These are phyloP conservation scores for Scophthalmus maximus DNA, from an alignment of 2,113 vertebrate genomes.

Conservation along the genomic window DNA sequence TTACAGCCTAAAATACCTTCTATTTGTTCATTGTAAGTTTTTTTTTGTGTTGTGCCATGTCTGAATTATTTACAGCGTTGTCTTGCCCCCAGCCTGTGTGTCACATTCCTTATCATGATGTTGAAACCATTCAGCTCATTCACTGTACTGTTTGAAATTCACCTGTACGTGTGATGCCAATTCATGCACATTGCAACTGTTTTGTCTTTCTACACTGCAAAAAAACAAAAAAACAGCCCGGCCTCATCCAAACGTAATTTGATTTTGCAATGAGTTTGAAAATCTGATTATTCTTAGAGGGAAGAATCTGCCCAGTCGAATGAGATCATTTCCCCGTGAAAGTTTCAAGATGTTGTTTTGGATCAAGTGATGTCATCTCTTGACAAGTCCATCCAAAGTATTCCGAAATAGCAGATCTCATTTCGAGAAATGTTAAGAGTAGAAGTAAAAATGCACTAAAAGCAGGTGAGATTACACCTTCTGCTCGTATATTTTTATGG, in stretches of 20 bases:
- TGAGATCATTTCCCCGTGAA: slow-evolving; percentile 63
- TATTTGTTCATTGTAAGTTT: slow-evolving; percentile 41
- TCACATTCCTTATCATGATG: slow-evolving; percentile 37
- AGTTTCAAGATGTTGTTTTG: slow-evolving; percentile 69
- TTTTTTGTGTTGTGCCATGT: slow-evolving; percentile 23
- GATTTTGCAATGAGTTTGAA: slow-evolving; percentile 38
- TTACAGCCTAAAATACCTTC: slow-evolving; percentile 44
- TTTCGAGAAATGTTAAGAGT: slow-evolving; percentile 3
- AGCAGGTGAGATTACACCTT: slow-evolving; percentile 25
- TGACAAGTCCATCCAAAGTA: slow-evolving; percentile 24
- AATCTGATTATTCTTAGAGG: slow-evolving; percentile 46
- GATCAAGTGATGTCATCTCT: slow-evolving; percentile 54
- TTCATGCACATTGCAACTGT: too few relatives aligned
- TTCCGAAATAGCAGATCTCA: slow-evolving; percentile 35
- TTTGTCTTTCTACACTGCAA: slow-evolving; percentile 55
- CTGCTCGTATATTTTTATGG: background rate
- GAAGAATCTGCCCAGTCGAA: slow-evolving; percentile 53
- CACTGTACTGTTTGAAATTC: slow-evolving; percentile 21
- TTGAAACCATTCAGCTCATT: slow-evolving; percentile 13
- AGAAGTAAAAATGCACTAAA: slow-evolving; percentile 4
- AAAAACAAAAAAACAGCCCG: slow-evolving; percentile 18
- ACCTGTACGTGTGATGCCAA: background rate
- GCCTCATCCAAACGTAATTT: slow-evolving; percentile 14
- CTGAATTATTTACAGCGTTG: slow-evolving; percentile 12
- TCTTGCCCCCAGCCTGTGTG: background rate